Conservation (phyloP, 2,113 vertebrate species). For the Eptesicus fuscus region DNA sequence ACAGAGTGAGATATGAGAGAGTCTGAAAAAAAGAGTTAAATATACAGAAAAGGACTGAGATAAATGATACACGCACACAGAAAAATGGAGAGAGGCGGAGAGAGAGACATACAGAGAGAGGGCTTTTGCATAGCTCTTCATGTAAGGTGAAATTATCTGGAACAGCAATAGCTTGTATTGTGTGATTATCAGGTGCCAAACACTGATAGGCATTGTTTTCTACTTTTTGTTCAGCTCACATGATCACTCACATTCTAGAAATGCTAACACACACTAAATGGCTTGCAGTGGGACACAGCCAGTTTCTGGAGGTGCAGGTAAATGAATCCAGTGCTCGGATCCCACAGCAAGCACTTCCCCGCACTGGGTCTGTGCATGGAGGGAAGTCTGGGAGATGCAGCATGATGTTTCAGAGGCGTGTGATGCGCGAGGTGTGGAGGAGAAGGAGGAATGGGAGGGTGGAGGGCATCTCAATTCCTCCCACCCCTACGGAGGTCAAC, state of each 20-base stretch:
- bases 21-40: background rate
- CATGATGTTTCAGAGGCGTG: background rate
- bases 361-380: background rate
- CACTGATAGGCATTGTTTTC: background rate
- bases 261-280: background rate
- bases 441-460: background rate
- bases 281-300: background rate
- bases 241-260: background rate
- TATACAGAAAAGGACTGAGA: background rate
- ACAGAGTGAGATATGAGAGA: background rate
- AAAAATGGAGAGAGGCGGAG: background rate
- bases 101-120: background rate
- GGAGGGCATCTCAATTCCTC: background rate
- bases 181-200: background rate
- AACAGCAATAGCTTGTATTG: background rate
- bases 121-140: background rate
- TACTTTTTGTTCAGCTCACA: background rate
- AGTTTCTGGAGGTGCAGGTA: background rate
- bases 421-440: background rate
- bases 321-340: background rate
- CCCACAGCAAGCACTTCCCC: fast-evolving
- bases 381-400: background rate
- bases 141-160: background rate
- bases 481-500: background rate
- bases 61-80: fast-evolving